phyloP scores from a whole-genome alignment of 2,888 invertebrate genomes.

The Caenorhabditis sp. region DNA sequence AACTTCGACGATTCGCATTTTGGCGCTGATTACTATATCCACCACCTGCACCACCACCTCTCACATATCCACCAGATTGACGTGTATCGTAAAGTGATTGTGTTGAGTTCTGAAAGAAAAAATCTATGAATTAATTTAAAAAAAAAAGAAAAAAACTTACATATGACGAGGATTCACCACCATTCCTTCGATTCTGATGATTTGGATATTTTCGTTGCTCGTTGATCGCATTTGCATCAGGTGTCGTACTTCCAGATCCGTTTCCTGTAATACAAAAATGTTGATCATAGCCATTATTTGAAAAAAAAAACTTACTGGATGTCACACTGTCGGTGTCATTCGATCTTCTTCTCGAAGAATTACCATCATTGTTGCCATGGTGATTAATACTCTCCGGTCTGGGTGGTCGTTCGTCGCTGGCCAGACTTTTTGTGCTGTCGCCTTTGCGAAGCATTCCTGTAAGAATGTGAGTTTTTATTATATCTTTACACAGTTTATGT shows the following conservation, averaged over 20 bases:
- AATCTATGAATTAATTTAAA: not conserved
- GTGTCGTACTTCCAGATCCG: slow-evolving; percentile 56
- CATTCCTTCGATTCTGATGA: slow-evolving; percentile 5
- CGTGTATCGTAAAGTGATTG: slow-evolving; percentile 56
- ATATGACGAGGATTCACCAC: slow-evolving; percentile 14
- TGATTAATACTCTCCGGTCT: slow-evolving; percentile 17
- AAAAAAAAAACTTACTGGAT: slow-evolving; percentile 33
- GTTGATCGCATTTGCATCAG: slow-evolving; percentile 48
- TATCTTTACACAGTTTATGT: not conserved
- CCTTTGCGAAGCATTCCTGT: slow-evolving; percentile 32
- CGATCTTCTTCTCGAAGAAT: not conserved
- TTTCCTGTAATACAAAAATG: slow-evolving; percentile 29
- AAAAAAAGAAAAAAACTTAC: slow-evolving; percentile 10
- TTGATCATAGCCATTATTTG: too few relatives aligned
- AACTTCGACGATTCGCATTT: not conserved
- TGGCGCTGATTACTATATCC: slow-evolving; percentile 4
- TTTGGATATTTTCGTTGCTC: slow-evolving; percentile 24
- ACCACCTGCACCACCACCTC: not conserved
- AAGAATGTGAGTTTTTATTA: not conserved
- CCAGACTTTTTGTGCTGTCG: slow-evolving; percentile 20
- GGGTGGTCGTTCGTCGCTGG: slow-evolving; percentile 23
- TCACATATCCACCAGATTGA: slow-evolving; percentile 48
- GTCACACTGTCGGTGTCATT: slow-evolving; percentile 48
- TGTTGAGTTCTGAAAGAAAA: slow-evolving; percentile 50
- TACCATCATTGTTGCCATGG: not conserved